These are phyloP conservation scores for Pachycephus smyrnensis DNA, from an alignment of 2,888 invertebrate species.

Conservation along the genomic window DNA sequence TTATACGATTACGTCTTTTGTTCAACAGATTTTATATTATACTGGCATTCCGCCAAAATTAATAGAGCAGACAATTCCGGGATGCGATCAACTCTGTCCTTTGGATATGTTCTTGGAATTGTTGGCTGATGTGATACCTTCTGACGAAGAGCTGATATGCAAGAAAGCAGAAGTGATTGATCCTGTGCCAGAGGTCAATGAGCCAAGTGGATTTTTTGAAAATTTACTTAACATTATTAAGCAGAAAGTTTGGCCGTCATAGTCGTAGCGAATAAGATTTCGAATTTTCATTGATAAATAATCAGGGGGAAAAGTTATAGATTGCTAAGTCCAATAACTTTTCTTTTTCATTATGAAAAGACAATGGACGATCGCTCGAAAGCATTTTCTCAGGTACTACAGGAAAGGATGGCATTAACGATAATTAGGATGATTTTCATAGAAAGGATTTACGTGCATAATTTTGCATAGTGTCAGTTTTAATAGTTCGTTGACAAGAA, in stretches of 20 bases:
- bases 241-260: background rate
- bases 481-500: background rate
- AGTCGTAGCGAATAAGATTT: background rate
- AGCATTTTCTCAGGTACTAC: background rate
- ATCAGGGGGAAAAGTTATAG: background rate
- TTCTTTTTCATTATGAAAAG: background rate
- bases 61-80: slow-evolving; percentile 64
- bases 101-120: slow-evolving; percentile 68
- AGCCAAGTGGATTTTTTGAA: background rate
- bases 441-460: background rate
- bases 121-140: slow-evolving; percentile 67
- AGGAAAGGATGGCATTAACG: background rate
- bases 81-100: slow-evolving; percentile 69
- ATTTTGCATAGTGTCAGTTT: background rate
- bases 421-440: background rate
- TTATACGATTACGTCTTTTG: slow-evolving; percentile 32
- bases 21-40: slow-evolving; percentile 68
- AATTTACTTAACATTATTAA: background rate
- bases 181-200: slow-evolving; percentile 7
- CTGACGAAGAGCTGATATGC: slow-evolving; percentile 59
- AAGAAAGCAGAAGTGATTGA: slow-evolving; percentile 12
- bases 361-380: background rate
- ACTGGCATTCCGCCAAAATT: slow-evolving; percentile 65
- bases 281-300: background rate
- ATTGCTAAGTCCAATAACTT: background rate